Evolutionary conservation across 2,888 invertebrate genomes (phyloP).

Genomic region (Dermolepida albohirtum): DNA sequence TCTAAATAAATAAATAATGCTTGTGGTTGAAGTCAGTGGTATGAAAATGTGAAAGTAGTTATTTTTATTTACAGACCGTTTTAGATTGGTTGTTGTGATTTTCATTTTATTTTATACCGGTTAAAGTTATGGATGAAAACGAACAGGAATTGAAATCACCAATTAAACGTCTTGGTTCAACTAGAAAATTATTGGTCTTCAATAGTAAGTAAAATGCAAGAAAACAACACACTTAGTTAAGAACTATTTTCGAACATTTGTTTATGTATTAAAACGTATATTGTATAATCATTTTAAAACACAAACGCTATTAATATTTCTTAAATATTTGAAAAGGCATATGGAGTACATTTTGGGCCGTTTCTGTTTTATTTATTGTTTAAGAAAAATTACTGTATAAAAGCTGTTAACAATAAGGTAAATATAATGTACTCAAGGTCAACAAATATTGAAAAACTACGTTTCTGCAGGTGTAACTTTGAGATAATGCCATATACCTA

Average conservation of each 20-base stretch:
- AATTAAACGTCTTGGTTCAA: slow-evolving; percentile 83
- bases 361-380: slow-evolving; percentile 1
- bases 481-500: slow-evolving; percentile 27
- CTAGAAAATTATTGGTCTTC: slow-evolving; percentile 82
- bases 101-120: slow-evolving; percentile 44
- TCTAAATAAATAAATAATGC: slow-evolving; percentile 13
- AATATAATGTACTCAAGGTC: slow-evolving; percentile 39
- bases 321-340: slow-evolving; percentile 4
- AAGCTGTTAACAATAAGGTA: slow-evolving; percentile 20
- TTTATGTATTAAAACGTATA: slow-evolving; percentile 37
- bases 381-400: slow-evolving; percentile 18
- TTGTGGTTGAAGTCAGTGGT: slow-evolving; percentile 43
- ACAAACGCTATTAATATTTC: slow-evolving; percentile 11
- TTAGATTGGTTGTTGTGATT: slow-evolving; percentile 48
- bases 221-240: slow-evolving; percentile 30
- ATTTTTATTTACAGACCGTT: slow-evolving; percentile 50
- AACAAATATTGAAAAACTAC: slow-evolving; percentile 38
- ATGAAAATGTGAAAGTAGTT: slow-evolving; percentile 52
- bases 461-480: slow-evolving; percentile 41
- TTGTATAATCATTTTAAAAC: slow-evolving; percentile 39
- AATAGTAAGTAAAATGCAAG: slow-evolving; percentile 73
- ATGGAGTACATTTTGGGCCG: neutral
- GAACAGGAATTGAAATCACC: slow-evolving; percentile 83
- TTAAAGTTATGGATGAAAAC: slow-evolving; percentile 75
- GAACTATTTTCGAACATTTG: slow-evolving; percentile 42